Percentiles rank a stretch among this genome's conserved stretches.
These are phyloP conservation scores for Xenopus laevis DNA, from an alignment of 2,113 vertebrate genomes.

Conservation along the genomic window DNA sequence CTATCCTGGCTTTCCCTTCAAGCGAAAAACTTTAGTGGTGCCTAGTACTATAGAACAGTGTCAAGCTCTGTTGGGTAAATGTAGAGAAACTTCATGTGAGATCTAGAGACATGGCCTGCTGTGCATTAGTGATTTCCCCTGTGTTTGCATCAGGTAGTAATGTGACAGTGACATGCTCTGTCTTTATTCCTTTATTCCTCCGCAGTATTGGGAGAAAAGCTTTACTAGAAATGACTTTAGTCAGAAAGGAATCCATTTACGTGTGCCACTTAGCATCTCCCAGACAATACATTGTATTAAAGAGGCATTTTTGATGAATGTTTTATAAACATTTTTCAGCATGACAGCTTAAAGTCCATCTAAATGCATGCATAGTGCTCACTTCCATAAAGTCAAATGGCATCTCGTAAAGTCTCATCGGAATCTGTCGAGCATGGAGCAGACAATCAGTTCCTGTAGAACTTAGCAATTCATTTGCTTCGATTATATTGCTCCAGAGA, in stretches of 20 bases:
- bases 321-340: slow-evolving; percentile 94
- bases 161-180: slow-evolving; percentile 82
- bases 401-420: slow-evolving; percentile 71
- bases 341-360: slow-evolving; percentile 77
- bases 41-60: slow-evolving; percentile 58
- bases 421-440: slow-evolving; percentile 74
- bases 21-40: slow-evolving; percentile 73
- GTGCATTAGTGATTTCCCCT: slow-evolving; percentile 89
- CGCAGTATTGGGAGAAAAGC: slow-evolving; percentile 72
- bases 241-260: slow-evolving; percentile 97
- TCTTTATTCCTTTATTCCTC: slow-evolving; percentile 71
- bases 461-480: slow-evolving; percentile 93
- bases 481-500: slow-evolving; percentile 78
- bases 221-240: slow-evolving; percentile 86
- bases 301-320: slow-evolving; percentile 98
- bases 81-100: slow-evolving; percentile 83
- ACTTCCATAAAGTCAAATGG: slow-evolving; percentile 82
- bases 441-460: slow-evolving; percentile 71
- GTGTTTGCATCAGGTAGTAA: slow-evolving; percentile 82
- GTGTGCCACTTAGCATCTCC: slow-evolving; percentile 89
- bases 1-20: slow-evolving; percentile 34
- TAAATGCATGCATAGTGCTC: slow-evolving; percentile 79
- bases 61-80: slow-evolving; percentile 88
- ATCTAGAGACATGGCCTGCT: slow-evolving; percentile 80
- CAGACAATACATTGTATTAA: slow-evolving; percentile 91